Conservation (phyloP, 2,888 invertebrate species). For the Stomorhina lunata region DNA sequence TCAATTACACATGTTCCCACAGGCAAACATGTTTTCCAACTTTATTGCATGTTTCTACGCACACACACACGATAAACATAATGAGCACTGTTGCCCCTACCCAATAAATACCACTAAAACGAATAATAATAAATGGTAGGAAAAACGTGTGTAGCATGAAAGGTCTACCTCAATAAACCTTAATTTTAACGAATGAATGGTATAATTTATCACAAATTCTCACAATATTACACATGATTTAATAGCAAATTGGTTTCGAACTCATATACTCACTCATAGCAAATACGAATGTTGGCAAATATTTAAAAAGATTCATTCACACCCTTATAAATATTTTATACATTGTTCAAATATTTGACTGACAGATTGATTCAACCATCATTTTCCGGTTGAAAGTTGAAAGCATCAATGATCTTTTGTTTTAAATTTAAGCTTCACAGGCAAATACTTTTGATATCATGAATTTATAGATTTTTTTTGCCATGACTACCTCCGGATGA, state of each 20-base stretch:
- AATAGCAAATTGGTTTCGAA: not conserved
- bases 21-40: not conserved
- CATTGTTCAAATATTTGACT: not conserved
- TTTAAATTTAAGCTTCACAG: too few relatives aligned
- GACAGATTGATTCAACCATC: too few relatives aligned
- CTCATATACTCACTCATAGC: not conserved
- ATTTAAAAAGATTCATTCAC: too few relatives aligned
- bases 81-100: not conserved
- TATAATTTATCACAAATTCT: not conserved
- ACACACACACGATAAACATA: not conserved
- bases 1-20: not conserved
- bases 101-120: not conserved
- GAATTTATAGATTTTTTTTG: too few relatives aligned
- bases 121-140: not conserved
- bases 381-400: too few relatives aligned
- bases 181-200: not conserved
- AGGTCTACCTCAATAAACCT: not conserved
- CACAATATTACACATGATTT: slow-evolving; percentile 1
- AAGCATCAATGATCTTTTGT: too few relatives aligned
- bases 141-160: not conserved
- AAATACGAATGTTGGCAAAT: not conserved
- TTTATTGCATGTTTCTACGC: not conserved
- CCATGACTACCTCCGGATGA: too few relatives aligned
- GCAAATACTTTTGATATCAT: too few relatives aligned
- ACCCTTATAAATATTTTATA: not conserved